These are phyloP conservation scores for Lutjanus campechanus DNA, from an alignment of 2,797 vertebrate species.

Conservation along the genomic window DNA sequence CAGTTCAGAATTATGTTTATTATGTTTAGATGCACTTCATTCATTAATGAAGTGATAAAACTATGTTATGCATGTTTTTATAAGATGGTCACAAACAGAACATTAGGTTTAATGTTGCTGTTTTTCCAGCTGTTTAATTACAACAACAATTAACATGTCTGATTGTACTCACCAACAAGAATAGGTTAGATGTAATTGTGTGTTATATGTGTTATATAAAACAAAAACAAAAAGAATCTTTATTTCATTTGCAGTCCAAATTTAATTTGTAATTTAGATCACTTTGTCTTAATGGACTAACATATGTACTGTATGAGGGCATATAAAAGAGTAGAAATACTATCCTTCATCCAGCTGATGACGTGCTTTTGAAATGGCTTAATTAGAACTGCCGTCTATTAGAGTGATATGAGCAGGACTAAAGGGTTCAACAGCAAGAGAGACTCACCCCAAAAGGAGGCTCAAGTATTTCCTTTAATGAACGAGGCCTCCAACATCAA, in stretches of 20 bases:
- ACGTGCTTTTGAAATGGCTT: conserved; percentile 49
- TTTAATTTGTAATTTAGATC: conserved; percentile 25
- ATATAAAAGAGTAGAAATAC: conserved; percentile 39
- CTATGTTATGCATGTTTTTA: conserved; percentile 10
- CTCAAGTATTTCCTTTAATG: conserved; percentile 65
- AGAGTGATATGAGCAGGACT: conserved; percentile 42
- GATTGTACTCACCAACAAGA: neutral
- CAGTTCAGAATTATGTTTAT: neutral
- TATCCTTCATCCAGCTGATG: conserved; percentile 36
- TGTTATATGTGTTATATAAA: neutral
- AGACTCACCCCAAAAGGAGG: conserved; percentile 45
- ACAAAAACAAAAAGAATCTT: neutral
- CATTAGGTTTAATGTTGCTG: neutral
- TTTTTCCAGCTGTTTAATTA: neutral
- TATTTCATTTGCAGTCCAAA: conserved; percentile 28
- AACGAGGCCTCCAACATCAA: conserved; percentile 49
- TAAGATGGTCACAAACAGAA: neutral
- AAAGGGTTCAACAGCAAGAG: conserved; percentile 42
- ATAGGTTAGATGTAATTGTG: neutral
- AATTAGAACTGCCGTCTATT: conserved; percentile 56
- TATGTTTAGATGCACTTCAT: neutral
- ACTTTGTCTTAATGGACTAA: conserved; percentile 23
- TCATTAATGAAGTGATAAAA: conserved; percentile 1
- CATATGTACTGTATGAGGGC: conserved; percentile 7
- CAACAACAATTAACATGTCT: neutral